These are phyloP conservation scores for Eristalinus sepulchralis DNA, from an alignment of 2,888 invertebrate genomes.

Conservation along the genomic window DNA sequence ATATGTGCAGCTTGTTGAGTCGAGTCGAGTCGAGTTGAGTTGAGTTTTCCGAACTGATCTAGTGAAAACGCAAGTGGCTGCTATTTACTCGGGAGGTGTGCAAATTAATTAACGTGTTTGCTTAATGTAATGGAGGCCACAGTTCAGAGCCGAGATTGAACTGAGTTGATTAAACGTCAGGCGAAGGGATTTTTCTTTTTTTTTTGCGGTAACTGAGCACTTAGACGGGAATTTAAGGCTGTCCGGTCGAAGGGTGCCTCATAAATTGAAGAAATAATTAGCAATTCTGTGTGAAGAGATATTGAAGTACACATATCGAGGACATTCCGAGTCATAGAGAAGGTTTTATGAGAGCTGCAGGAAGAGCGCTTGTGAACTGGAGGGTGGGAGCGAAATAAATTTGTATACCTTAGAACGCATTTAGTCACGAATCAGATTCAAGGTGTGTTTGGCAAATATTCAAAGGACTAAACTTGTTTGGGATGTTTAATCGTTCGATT, in stretches of 20 bases:
- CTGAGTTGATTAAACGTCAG: not conserved
- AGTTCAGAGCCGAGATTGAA: not conserved
- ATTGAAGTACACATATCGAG: not conserved
- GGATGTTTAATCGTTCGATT: no score
- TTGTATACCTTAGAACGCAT: not conserved
- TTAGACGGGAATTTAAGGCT: not conserved
- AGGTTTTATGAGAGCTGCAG: no score
- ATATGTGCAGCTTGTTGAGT: conserved; percentile 18
- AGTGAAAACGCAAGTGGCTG: not conserved
- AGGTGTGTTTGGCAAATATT: no score
- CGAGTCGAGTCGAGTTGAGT: not conserved
- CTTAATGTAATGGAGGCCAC: not conserved
- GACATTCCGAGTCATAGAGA: not conserved
- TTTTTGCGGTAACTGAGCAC: not conserved
- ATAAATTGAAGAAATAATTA: not conserved
- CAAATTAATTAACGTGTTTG: conserved; percentile 2
- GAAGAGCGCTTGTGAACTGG: not conserved
- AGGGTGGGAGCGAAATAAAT: not conserved
- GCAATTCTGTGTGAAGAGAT: not conserved
- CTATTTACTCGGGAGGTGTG: not conserved
- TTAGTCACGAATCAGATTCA: no score
- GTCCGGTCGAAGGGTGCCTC: not conserved
- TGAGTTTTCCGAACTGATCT: not conserved
- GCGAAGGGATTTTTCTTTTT: not conserved
- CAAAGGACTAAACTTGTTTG: no score